Conservation (phyloP, 2,113 vertebrate genomes). For the Henicopernis longicauda region DNA sequence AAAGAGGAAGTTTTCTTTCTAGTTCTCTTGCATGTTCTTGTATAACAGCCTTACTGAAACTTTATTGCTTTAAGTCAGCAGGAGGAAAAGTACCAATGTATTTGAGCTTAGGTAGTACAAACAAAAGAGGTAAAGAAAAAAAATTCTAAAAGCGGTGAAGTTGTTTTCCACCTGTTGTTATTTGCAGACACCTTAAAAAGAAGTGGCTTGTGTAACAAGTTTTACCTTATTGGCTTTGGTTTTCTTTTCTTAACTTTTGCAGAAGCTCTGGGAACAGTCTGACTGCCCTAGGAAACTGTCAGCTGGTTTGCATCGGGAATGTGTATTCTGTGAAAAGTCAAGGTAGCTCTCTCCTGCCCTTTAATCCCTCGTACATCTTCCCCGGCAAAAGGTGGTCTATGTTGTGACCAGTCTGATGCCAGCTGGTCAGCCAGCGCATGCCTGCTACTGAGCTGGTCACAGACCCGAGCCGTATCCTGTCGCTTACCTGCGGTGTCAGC, state of each 20-base stretch:
- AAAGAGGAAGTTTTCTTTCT: background rate
- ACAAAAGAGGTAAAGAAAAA: background rate
- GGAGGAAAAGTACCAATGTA: background rate
- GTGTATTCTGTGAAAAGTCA: background rate
- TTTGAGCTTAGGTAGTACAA: background rate
- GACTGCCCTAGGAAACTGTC: background rate
- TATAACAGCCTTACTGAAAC: background rate
- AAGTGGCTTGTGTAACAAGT: background rate
- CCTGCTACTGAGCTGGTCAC: fast-evolving
- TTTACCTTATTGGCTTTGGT: background rate
- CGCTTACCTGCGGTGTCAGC: background rate
- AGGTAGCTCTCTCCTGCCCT: background rate
- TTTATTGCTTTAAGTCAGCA: background rate
- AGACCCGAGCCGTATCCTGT: fast-evolving
- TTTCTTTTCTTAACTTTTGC: background rate
- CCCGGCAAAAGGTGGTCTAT: background rate
- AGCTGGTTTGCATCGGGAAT: background rate
- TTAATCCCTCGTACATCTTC: background rate
- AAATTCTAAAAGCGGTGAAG: background rate
- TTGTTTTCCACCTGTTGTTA: background rate
- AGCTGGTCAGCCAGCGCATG: background rate
- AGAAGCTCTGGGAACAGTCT: background rate
- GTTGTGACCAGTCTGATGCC: background rate
- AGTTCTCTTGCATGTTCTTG: background rate
- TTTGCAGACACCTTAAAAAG: background rate